A percentile compares a stretch with the other conserved stretches of the same genome.
phyloP scores from a whole-genome alignment of 2,113 vertebrate genomes.

The Daboia siamensis region DNA sequence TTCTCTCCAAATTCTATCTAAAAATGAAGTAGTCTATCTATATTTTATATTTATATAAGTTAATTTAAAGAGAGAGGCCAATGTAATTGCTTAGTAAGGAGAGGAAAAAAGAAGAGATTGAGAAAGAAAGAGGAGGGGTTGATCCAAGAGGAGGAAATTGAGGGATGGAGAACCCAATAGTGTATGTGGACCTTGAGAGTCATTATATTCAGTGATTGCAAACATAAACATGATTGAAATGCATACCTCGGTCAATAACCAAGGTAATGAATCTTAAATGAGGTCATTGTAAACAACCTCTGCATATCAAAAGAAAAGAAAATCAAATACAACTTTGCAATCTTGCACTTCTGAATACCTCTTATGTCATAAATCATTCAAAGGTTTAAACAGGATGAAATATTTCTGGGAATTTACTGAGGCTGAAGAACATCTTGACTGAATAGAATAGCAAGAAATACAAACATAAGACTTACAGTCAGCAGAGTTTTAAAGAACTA shows the following conservation, averaged over 20 bases:
- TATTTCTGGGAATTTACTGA: conserved; percentile 7
- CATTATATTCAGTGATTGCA: neutral
- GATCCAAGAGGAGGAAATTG: neutral
- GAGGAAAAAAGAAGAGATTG: neutral
- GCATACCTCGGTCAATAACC: conserved; percentile 28
- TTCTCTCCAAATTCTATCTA: neutral
- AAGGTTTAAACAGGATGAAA: conserved; percentile 43
- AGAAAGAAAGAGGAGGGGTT: neutral
- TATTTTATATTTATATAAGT: neutral
- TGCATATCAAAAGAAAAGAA: conserved; percentile 31
- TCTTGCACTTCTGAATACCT: conserved; percentile 42
- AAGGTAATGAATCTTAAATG: conserved; percentile 30
- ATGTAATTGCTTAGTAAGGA: neutral
- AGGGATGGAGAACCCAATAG: neutral
- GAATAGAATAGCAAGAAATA: conserved; percentile 4
- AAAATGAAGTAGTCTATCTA: neutral
- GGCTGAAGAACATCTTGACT: conserved; percentile 28
- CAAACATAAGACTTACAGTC: conserved; percentile 34
- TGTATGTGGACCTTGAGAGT: neutral
- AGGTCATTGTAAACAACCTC: conserved; percentile 47
- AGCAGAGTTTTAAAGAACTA: conserved; percentile 34
- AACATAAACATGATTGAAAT: conserved; percentile 32
- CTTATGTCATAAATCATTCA: conserved; percentile 48
- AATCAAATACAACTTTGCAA: conserved; percentile 40
- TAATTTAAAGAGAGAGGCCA: neutral